These are phyloP conservation scores for Dendroctonus ponderosae DNA, from an alignment of 1,140 invertebrate genomes.

Conservation along the genomic window DNA sequence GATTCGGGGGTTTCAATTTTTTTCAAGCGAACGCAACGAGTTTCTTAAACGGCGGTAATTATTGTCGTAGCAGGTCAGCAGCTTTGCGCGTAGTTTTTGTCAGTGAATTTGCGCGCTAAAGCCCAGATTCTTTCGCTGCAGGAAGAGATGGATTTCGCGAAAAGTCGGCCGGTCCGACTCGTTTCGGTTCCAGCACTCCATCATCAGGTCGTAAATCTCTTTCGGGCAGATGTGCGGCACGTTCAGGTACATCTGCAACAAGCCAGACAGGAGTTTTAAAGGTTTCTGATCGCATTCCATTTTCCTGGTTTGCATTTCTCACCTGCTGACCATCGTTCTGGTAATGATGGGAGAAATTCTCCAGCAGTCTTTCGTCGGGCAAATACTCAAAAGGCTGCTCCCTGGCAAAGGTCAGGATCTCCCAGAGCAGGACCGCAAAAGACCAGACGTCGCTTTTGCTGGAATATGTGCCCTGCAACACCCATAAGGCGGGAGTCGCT, in stretches of 20 bases:
- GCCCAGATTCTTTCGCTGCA: conserved; percentile 80
- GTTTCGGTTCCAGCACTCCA: conserved; percentile 84
- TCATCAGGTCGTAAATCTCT: conserved; percentile 86
- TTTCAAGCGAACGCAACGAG: conserved; percentile 20
- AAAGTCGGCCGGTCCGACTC: conserved; percentile 79
- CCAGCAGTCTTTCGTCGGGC: conserved; percentile 75
- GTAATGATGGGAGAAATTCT: conserved; percentile 72
- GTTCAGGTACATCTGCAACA: conserved; percentile 63
- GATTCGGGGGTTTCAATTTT: too few species aligned
- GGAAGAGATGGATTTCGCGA: conserved; percentile 81
- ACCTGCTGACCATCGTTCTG: conserved; percentile 64
- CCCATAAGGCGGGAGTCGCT: not conserved
- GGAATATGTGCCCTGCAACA: conserved; percentile 71
- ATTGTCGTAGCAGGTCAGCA: conserved; percentile 37
- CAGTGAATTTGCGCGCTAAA: conserved; percentile 59
- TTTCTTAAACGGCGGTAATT: conserved; percentile 38
- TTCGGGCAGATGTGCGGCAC: conserved; percentile 77
- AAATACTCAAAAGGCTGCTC: conserved; percentile 80
- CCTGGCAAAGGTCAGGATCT: conserved; percentile 80
- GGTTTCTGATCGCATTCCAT: too few species aligned
- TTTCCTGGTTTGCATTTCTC: not conserved
- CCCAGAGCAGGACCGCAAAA: conserved; percentile 87
- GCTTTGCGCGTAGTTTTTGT: conserved; percentile 25
- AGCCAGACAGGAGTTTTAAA: conserved; percentile 13
- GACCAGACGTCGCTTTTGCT: conserved; percentile 87